These are phyloP conservation scores for Formica exsecta DNA, from an alignment of 1,140 invertebrate species.

Conservation along the genomic window DNA sequence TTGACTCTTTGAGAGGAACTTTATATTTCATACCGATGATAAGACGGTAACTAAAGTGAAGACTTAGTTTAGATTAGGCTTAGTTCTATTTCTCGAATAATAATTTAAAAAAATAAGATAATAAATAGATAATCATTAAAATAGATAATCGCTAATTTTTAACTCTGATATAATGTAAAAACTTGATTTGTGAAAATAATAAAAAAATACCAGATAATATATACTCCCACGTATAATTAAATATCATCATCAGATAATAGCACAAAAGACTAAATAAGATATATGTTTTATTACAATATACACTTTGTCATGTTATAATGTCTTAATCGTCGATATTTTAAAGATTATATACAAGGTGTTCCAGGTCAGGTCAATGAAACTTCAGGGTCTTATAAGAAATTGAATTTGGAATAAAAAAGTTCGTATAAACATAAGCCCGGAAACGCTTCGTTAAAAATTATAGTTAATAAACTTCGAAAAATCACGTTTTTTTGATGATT, in stretches of 20 bases:
- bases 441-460: too few species aligned
- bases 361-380: too few species aligned
- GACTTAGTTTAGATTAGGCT: slow-evolving; percentile 14
- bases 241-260: background rate
- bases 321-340: too few species aligned
- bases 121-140: background rate
- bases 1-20: slow-evolving; percentile 18
- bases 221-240: background rate
- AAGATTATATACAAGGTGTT: too few species aligned
- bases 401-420: too few species aligned
- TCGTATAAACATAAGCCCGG: too few species aligned
- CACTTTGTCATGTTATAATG: background rate
- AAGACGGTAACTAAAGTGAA: background rate
- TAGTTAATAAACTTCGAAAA: too few species aligned
- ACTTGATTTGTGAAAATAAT: background rate
- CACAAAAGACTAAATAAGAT: background rate
- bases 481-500: too few species aligned
- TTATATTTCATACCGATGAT: slow-evolving; percentile 25
- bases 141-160: slow-evolving; percentile 2
- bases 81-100: background rate
- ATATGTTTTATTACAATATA: background rate
- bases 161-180: background rate
- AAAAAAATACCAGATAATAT: background rate
- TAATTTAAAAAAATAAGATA: background rate
- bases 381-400: too few species aligned